Base-by-base conservation (phyloP, 2,113 vertebrate genomes). In the Cinclus cinclus region DNA sequence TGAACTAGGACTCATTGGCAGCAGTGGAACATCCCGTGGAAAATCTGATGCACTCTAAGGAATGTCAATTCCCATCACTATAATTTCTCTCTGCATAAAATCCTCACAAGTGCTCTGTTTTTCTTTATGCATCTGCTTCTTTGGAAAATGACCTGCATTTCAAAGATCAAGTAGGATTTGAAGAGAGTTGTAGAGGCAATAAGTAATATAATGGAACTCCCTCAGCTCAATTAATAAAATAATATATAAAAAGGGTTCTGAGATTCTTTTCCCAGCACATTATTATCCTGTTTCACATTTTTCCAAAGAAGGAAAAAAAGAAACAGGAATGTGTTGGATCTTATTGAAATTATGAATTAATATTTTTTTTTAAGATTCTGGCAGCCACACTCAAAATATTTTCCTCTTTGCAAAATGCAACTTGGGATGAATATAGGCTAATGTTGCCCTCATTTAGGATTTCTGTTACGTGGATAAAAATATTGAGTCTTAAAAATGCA, bases 391-490 rank as follows among this genome's bases (percentile, higher is more conserved):
- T 83, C 86, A 92, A 92, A 96, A 78, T 95, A 93, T 94, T 96
- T 96, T 90, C 55, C 60, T 67, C 65, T 55, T 90, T 94, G 53
- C 55, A 95, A 95, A 95, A 95, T 91, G 55, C 85, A 94, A 11
- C 90, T 86, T 94, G 84, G 69, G 65, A 86, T 95, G 95, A 96
- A 93, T 92, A 85, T 74, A 91, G 73, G 74, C 94, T 96, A 86
- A 95, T 80, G 65, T 92, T 96, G 58, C 91, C 83, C 89, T 96
- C 96, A 92, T 96, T 97, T 97, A 97, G 93, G 87, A 89, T 94
- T 97, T 97, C 96, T 96, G 76, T 95, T 97, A 95, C 53, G 44
- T 87, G 81, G 93, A 91, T 97, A 97, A 95, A 97, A 97, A 96
- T 96, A 95, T 30, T 87, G 77, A 86, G 60, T 95, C 96, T 96